phyloP scores from a whole-genome alignment of 2,797 vertebrate species.

The Melanogrammus aeglefinus region DNA sequence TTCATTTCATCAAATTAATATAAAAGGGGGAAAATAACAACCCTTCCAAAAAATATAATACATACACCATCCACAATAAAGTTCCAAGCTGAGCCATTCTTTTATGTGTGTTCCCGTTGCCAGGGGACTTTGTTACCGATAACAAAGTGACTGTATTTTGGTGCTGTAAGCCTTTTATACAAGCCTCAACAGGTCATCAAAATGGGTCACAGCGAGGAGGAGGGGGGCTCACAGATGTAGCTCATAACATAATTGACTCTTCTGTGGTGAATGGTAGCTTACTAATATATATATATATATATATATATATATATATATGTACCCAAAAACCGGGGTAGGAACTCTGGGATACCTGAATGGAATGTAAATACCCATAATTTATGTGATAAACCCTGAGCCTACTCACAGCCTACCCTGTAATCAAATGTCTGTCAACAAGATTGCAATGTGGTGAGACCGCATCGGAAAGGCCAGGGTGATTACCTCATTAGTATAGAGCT shows the following conservation, averaged over 20 bases:
- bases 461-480: background rate
- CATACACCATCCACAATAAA: too few relatives aligned
- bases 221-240: too few relatives aligned
- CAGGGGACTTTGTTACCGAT: background rate
- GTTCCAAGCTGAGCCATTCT: background rate
- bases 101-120: background rate
- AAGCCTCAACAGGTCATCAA: too few relatives aligned
- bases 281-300: too few relatives aligned
- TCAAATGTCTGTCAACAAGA: background rate
- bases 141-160: background rate
- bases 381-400: background rate
- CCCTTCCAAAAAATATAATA: too few relatives aligned
- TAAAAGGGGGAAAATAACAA: conserved; percentile 36
- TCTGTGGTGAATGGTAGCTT: background rate
- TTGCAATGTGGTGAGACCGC: background rate
- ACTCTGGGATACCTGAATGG: background rate
- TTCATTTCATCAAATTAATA: conserved; percentile 36
- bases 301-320: too few relatives aligned
- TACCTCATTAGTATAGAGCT: background rate
- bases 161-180: too few relatives aligned
- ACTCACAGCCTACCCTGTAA: background rate
- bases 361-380: background rate
- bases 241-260: background rate
- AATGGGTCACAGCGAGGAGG: too few relatives aligned
- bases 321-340: too few relatives aligned